Evolutionary conservation across 1,140 invertebrate genomes (phyloP).

Genomic region (Drosophila dunni): DNA sequence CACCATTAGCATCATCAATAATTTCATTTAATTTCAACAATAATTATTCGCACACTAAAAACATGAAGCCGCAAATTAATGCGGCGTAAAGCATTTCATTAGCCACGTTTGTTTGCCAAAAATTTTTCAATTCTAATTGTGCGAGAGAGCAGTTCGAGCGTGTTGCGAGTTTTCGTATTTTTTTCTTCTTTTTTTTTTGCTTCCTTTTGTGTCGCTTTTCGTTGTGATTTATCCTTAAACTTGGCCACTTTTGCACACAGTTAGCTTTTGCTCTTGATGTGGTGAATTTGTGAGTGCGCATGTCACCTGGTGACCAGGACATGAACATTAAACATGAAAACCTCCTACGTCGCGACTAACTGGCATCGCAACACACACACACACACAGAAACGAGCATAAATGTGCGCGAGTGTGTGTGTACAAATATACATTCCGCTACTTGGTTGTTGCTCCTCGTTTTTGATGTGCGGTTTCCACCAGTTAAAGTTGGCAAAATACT

Average conservation of each 20-base stretch:
- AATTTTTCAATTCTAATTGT: too few species aligned
- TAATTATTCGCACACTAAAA: conserved; percentile 45
- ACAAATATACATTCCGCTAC: conserved; percentile 9
- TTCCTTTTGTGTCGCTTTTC: conserved; percentile 33
- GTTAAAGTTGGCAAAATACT: conserved; percentile 62
- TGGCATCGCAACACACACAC: conserved; percentile 7
- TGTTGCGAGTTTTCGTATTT: too few species aligned
- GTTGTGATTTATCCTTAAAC: conserved; percentile 79
- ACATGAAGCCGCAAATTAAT: conserved; percentile 19
- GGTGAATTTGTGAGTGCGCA: conserved; percentile 68
- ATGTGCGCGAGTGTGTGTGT: background rate
- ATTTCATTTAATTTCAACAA: conserved; percentile 53
- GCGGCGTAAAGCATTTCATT: conserved; percentile 4
- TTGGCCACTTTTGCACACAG: conserved; percentile 61
- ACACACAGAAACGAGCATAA: background rate
- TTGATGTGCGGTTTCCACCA: background rate
- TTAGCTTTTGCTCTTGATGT: conserved; percentile 21
- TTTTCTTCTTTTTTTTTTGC: background rate
- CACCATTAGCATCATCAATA: conserved; percentile 61
- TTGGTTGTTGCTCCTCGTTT: conserved; percentile 14
- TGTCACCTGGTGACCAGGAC: conserved; percentile 62
- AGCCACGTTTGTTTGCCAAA: conserved; percentile 8
- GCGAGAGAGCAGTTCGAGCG: too few species aligned
- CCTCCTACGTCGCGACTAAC: conserved; percentile 59
- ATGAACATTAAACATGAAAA: conserved; percentile 31